These are phyloP conservation scores for Drosophila ficusphila DNA, from an alignment of 1,140 invertebrate genomes.

Conservation along the genomic window DNA sequence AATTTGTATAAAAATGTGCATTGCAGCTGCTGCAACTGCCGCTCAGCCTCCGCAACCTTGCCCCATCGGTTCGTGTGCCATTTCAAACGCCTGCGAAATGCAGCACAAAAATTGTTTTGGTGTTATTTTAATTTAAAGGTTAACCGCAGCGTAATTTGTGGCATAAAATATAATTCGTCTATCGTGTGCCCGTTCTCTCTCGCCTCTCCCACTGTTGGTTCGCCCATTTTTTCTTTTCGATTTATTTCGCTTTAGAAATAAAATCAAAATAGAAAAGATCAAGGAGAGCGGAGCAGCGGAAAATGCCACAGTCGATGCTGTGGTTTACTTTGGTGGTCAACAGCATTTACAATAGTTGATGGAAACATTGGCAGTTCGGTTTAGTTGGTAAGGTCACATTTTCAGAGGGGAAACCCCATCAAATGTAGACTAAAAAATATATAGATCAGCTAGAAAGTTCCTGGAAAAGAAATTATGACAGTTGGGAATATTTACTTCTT, in stretches of 20 bases:
- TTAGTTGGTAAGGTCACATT: neutral
- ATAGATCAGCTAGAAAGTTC: too few species aligned
- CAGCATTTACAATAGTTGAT: constrained; percentile 14
- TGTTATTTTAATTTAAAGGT: constrained; percentile 83
- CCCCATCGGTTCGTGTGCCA: constrained; percentile 17
- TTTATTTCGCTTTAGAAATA: constrained; percentile 10
- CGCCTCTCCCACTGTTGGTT: constrained; percentile 4
- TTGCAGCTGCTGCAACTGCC: constrained; percentile 54
- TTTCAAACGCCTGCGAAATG: constrained; percentile 50
- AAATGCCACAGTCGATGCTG: constrained; percentile 32
- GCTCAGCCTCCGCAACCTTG: neutral
- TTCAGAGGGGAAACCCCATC: neutral
- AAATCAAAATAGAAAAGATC: constrained; percentile 43
- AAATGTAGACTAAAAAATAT: too few species aligned
- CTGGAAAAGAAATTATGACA: too few species aligned
- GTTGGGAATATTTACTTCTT: neutral
- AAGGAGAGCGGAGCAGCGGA: constrained; percentile 19
- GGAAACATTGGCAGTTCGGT: constrained; percentile 9
- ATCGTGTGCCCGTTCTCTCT: constrained; percentile 40
- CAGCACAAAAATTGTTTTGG: constrained; percentile 80
- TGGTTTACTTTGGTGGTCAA: constrained; percentile 34
- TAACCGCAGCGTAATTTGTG: constrained; percentile 83
- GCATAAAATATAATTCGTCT: constrained; percentile 83
- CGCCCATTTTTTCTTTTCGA: neutral
- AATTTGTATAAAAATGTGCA: constrained; percentile 70